Evolutionary conservation across 1,140 invertebrate species (phyloP).

Genomic region (Listronotus bonariensis): DNA sequence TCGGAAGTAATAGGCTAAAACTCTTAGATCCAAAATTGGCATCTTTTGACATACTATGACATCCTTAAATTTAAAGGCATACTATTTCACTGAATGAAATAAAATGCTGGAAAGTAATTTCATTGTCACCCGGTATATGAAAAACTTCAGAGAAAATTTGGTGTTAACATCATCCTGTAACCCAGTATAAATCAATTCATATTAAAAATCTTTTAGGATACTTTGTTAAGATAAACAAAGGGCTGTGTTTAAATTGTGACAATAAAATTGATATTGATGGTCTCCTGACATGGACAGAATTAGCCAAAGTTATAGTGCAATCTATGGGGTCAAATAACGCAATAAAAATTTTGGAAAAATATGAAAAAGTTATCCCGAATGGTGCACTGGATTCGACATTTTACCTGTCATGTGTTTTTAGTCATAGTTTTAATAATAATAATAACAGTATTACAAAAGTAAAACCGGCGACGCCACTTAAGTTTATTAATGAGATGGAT

Average conservation of each 20-base stretch:
- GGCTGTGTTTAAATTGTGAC: conserved; percentile 54
- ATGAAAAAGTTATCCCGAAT: conserved; percentile 51
- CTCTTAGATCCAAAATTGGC: no score
- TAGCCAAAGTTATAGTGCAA: conserved; percentile 50
- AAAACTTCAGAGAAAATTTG: no score
- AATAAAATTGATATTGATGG: conserved; percentile 41
- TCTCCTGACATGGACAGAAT: conserved; percentile 51
- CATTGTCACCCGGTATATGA: no score
- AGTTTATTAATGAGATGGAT: conserved; percentile 27
- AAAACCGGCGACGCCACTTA: conserved; percentile 5
- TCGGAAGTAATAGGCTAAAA: no score
- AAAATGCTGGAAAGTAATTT: no score
- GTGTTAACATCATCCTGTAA: no score
- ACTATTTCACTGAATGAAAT: no score
- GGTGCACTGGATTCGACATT: conserved; percentile 50
- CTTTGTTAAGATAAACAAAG: conserved; percentile 48
- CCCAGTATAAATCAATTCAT: no score
- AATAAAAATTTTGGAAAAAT: conserved; percentile 49
- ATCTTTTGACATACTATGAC: no score
- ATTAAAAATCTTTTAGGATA: conserved; percentile 12
- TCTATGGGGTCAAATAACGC: conserved; percentile 49
- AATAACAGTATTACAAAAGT: conserved; percentile 12
- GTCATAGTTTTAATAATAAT: conserved; percentile 19
- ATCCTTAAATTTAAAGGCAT: no score
- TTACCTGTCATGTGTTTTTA: conserved; percentile 53